Evolutionary conservation across 2,113 vertebrate species (phyloP).

Genomic region (Donacobius atricapilla): DNA sequence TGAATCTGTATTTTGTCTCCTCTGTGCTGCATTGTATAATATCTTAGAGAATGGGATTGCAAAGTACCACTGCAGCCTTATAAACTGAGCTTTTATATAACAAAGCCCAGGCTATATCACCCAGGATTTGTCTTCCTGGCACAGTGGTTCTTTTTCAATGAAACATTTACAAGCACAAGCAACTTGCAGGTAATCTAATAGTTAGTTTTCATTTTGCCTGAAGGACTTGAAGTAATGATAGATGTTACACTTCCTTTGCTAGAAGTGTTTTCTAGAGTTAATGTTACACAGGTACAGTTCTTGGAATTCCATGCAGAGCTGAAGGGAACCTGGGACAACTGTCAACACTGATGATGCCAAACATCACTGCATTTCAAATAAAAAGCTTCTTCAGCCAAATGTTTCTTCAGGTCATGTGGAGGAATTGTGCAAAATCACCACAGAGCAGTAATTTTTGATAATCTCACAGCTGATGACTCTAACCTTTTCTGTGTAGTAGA

Average conservation of each 20-base stretch:
- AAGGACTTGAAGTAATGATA: not conserved
- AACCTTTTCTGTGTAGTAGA: not conserved
- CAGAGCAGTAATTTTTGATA: not conserved
- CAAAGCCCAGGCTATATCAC: not conserved
- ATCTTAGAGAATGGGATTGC: not conserved
- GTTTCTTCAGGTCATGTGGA: not conserved
- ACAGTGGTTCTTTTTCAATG: not conserved
- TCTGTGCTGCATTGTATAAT: not conserved
- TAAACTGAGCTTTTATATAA: not conserved
- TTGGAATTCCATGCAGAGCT: not conserved
- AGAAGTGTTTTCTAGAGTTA: not conserved
- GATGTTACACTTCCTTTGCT: not conserved
- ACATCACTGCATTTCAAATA: not conserved
- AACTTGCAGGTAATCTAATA: not conserved
- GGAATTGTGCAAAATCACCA: not conserved
- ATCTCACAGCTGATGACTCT: not conserved
- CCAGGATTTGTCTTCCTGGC: not conserved
- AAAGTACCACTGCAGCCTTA: not conserved
- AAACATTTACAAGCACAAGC: not conserved
- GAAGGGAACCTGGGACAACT: not conserved
- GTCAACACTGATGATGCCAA: not conserved
- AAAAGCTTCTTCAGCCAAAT: not conserved
- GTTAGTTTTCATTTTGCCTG: not conserved
- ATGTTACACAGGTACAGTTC: fast-evolving
- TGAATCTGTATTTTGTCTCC: not conserved